Evolutionary conservation across 1,140 invertebrate species (phyloP).

Genomic region (Calephelis virginiensis): DNA sequence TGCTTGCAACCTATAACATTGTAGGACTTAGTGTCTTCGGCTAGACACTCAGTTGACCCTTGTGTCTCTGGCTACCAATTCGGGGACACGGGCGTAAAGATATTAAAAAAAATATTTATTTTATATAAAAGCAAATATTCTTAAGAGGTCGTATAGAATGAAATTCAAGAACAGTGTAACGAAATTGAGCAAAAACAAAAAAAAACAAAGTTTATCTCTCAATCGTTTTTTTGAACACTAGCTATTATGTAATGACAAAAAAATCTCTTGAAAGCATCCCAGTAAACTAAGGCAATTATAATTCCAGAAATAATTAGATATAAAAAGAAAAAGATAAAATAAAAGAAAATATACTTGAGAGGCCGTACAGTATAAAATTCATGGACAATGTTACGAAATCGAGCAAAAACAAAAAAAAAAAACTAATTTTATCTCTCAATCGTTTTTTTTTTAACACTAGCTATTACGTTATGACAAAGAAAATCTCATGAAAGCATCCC

Average conservation of each 20-base stretch:
- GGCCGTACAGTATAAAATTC: neutral
- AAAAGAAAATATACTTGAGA: neutral
- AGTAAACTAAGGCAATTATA: no score
- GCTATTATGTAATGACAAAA: conserved; percentile 27
- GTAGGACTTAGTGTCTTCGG: no score
- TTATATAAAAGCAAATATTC: neutral
- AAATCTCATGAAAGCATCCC: no score
- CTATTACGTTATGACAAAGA: conserved; percentile 26
- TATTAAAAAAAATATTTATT: no score
- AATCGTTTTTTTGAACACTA: conserved; percentile 22
- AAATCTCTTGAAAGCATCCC: no score
- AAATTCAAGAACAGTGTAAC: conserved; percentile 5
- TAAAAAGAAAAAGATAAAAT: neutral
- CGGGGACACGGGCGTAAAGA: no score
- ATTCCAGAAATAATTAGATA: no score
- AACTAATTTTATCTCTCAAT: conserved; percentile 26
- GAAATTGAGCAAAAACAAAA: conserved; percentile 20
- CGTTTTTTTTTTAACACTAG: conserved; percentile 23
- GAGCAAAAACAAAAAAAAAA: conserved; percentile 23
- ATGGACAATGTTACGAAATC: conserved; percentile 10
- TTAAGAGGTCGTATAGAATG: neutral
- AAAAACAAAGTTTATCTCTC: conserved; percentile 22
- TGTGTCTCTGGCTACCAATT: no score
- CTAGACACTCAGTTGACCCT: no score
- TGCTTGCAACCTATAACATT: no score